phyloP scores from a whole-genome alignment of 2,113 vertebrate genomes.

The Saccopteryx leptura region DNA sequence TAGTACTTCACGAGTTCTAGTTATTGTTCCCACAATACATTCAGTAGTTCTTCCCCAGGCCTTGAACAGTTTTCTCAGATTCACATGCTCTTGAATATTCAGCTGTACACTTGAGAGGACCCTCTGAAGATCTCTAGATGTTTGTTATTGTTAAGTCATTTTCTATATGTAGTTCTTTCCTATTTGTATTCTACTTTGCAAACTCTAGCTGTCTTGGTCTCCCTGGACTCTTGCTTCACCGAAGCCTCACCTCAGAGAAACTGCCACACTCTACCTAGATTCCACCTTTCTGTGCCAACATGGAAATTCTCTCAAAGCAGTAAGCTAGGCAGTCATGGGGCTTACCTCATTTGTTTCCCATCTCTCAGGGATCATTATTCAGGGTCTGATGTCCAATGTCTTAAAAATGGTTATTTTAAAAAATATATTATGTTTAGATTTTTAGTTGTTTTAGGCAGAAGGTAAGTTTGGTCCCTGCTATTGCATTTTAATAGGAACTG shows the following conservation, averaged over 20 bases:
- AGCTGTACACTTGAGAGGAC: neutral
- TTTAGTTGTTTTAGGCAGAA: slow-evolving; percentile 15
- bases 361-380: slow-evolving; percentile 19
- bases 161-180: neutral
- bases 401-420: neutral
- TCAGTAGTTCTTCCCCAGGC: neutral
- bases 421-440: neutral
- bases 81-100: neutral
- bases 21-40: neutral
- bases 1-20: neutral
- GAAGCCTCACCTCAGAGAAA: neutral
- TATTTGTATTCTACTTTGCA: neutral
- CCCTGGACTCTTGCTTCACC: neutral
- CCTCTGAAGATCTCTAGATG: neutral
- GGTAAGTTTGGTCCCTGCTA: neutral
- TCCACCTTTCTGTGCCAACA: slow-evolving; percentile 8
- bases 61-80: neutral
- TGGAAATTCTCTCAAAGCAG: neutral
- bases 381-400: neutral
- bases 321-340: neutral
- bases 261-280: neutral
- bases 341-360: neutral
- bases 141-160: neutral
- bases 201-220: neutral
- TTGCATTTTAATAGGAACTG: neutral